Conservation (phyloP, 2,888 invertebrate genomes). For the Clostera curtula region DNA sequence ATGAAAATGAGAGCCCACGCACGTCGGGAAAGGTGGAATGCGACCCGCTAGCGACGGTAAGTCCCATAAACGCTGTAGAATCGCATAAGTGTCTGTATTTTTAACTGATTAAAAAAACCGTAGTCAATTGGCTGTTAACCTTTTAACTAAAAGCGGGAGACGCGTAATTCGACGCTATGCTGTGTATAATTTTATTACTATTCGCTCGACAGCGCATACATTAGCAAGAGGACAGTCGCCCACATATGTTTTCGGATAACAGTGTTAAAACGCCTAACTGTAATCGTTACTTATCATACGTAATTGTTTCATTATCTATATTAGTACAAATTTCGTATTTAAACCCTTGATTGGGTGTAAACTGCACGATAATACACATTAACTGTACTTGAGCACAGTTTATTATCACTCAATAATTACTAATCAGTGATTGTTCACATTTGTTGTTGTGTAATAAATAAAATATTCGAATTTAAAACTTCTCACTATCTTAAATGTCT, state of each 20-base stretch:
- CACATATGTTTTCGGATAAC: constrained; percentile 37
- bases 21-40: constrained; percentile 69
- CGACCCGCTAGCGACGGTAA: constrained; percentile 68
- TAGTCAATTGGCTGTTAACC: constrained; percentile 76
- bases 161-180: constrained; percentile 73
- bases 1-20: constrained; percentile 73
- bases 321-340: constrained; percentile 57
- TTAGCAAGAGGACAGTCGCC: constrained; percentile 34
- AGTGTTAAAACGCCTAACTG: constrained; percentile 34
- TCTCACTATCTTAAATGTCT: constrained; percentile 5
- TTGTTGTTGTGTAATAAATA: constrained; percentile 17
- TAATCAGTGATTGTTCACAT: constrained; percentile 25
- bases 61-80: constrained; percentile 38
- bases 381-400: constrained; percentile 24
- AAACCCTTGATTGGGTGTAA: constrained; percentile 66
- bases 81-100: constrained; percentile 60
- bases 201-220: constrained; percentile 58
- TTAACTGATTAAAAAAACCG: constrained; percentile 74
- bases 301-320: constrained; percentile 66
- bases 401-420: constrained; percentile 22
- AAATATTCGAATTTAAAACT: constrained; percentile 7
- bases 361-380: constrained; percentile 48
- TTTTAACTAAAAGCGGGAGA: constrained; percentile 74
- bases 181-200: constrained; percentile 73
- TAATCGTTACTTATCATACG: constrained; percentile 56